Evolutionary conservation across 2,113 vertebrate genomes (phyloP), one percentile per base, ranked within the genome.

Genomic region (Datnioides undecimradiatus): DNA sequence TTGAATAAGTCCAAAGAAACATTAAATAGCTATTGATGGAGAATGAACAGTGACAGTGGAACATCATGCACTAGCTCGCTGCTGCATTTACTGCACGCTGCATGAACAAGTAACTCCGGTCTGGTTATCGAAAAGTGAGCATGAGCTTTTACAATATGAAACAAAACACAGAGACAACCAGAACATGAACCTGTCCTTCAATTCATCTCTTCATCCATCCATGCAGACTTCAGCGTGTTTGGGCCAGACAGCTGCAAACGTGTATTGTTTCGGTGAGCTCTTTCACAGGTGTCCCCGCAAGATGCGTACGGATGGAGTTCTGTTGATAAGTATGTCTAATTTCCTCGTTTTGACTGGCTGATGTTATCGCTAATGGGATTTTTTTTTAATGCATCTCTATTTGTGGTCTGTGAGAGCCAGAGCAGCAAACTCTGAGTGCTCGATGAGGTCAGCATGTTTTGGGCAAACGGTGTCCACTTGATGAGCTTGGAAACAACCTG

Each of bases 361-460:
- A 93, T 90, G 51, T 40, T 81, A 86, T 84, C 76, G 9, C 58
- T 87, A 90, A 90, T 91, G 82, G 82, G 84, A 71, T 87, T 86
- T 80, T 80, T 87, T 86, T 80, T 80, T 90, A 88, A 92, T 91
- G 89, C 31, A 72, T 83, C 88, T 90, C 84, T 90, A 84, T 92
- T 87, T 91, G 88, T 45, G 91, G 87, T 85, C 67, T 65, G 66
- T 57, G 74, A 85, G 74, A 88, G 83, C 78, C 9, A 74, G 78
- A 79, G 83, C 2, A 19, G 58, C 27, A 31, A 78, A 76, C 67
- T 40, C 69, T 11, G 57, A 78, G 82, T 49, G 36, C 82, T 74
- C 17, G 40, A 57, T 73, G 82, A 78, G 72, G 58, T 70, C 72
- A 85, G 31, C 2, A 0, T 38, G 29, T 38, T 83, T 80, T 49